Evolutionary conservation across 2,797 vertebrate species (phyloP), one percentile per base, ranked within the genome.

Genomic region (Telmatherina bonti): DNA sequence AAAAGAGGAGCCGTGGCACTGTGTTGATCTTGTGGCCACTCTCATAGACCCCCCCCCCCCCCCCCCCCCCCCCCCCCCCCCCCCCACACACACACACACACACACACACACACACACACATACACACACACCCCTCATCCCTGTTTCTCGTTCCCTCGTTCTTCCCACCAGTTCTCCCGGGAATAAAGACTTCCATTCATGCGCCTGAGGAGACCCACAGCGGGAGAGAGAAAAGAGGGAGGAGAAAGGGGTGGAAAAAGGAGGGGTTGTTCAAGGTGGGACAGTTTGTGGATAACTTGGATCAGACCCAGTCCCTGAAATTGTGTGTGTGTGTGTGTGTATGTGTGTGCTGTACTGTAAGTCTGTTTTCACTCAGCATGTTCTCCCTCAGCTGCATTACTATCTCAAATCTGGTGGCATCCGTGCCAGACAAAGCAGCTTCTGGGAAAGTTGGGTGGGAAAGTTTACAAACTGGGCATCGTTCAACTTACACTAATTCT

Each of bases 151-250:
- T 90, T 90, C 85, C 77, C 84, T 91, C 89, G 83, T 88, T 90
- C 89, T 92, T 92, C 92, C 91, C 94, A 93, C 89, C 91, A 93
- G 92, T 91, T 93, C 92, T 92, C 82, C 83, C 63, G 74, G 91
- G 93, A 92, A 95, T 94, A 95, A 95, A 95, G 94, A 93, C 91
- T 85, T 91, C 92, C 92, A 95, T 95, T 95, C 93, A 95, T 93
- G 86, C 64, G 87, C 89, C 87, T 76, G 91, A 91, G 91, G 90
- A 92, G 89, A 91, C 85, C 82, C 91, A 86, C 92, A 92, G 92
- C 88, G 76, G 91, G 92, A 83, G 91, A 88, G 88, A 89, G 83
- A 84, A 91, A 90, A 89, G 83, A 81, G 78, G 87, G 86, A 88
- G 83, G 85, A 78, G 82, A 72, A 78, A 70, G 76, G 70, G 82